A percentile compares a stretch with the other conserved stretches of the same genome.
Conservation (phyloP, 2,888 invertebrate species). For the Sisyra terminalis region DNA sequence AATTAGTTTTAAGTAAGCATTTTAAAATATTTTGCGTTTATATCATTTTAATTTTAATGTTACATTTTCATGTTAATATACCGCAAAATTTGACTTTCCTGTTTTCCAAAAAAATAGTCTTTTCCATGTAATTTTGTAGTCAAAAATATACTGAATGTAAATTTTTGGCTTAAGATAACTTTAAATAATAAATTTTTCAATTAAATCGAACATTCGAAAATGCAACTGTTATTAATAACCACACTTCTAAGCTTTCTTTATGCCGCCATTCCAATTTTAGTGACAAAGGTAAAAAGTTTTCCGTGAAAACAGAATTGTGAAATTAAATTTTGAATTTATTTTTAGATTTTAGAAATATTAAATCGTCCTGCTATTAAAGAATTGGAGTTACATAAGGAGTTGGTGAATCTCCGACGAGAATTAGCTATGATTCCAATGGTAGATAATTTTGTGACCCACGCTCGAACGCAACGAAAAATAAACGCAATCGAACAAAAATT, state of each 20-base stretch:
- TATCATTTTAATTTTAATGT: not conserved
- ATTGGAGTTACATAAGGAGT: slow-evolving; percentile 25
- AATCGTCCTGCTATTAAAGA: slow-evolving; percentile 30
- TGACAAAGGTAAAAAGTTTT: not conserved
- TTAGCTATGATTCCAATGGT: slow-evolving; percentile 35
- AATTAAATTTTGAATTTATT: slow-evolving; percentile 10
- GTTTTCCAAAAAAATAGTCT: too few relatives aligned
- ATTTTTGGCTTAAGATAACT: too few relatives aligned
- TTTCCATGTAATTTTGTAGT: too few relatives aligned
- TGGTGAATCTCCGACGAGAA: slow-evolving; percentile 27
- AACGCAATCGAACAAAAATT: slow-evolving; percentile 32
- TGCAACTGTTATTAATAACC: not conserved
- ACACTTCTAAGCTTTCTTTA: not conserved
- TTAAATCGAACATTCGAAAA: not conserved
- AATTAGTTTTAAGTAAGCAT: not conserved
- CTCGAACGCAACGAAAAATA: slow-evolving; percentile 39
- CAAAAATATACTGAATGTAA: too few relatives aligned
- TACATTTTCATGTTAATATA: too few relatives aligned
- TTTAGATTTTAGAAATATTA: slow-evolving; percentile 34
- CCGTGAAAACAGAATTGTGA: not conserved
- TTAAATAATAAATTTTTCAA: too few relatives aligned
- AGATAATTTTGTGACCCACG: slow-evolving; percentile 40
- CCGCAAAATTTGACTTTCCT: too few relatives aligned
- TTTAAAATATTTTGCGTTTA: not conserved
- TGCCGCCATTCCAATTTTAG: not conserved